Conservation (phyloP, 2,113 vertebrate genomes). For the Ancistrus triradiatus region DNA sequence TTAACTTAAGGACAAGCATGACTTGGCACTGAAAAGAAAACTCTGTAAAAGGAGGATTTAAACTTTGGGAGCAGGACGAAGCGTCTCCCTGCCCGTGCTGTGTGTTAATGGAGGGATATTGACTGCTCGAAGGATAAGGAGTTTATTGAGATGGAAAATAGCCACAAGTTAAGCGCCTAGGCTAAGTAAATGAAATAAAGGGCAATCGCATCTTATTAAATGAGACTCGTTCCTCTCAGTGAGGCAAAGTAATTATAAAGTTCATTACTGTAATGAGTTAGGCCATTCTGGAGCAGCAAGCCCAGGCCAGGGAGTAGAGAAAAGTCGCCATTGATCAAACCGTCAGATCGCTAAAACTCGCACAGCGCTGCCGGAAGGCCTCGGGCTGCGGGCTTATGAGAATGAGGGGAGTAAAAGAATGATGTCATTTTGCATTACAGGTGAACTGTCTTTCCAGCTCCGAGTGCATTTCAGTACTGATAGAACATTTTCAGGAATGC, state of each 20-base stretch:
- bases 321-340: slow-evolving; percentile 67
- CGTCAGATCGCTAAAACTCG: slow-evolving; percentile 46
- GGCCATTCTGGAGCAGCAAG: slow-evolving; percentile 64
- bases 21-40: no score
- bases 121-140: slow-evolving; percentile 60
- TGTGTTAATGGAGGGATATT: slow-evolving; percentile 55
- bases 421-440: slow-evolving; percentile 5
- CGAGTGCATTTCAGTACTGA: no score
- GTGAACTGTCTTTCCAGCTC: no score
- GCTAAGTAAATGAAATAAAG: slow-evolving; percentile 76
- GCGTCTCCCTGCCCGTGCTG: slow-evolving; percentile 38
- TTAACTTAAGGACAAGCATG: no score
- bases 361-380: slow-evolving; percentile 22
- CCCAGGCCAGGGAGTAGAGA: slow-evolving; percentile 54
- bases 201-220: slow-evolving; percentile 71
- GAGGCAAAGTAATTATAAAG: slow-evolving; percentile 77
- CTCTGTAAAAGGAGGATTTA: neutral
- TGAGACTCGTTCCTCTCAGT: slow-evolving; percentile 69
- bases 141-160: slow-evolving; percentile 75
- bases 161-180: slow-evolving; percentile 67
- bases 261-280: slow-evolving; percentile 78
- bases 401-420: no score
- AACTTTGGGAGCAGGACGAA: slow-evolving; percentile 28
- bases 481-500: no score
- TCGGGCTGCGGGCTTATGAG: slow-evolving; percentile 16